Conservation (phyloP, 2,888 invertebrate genomes). For the Drosophila fungiperda region DNA sequence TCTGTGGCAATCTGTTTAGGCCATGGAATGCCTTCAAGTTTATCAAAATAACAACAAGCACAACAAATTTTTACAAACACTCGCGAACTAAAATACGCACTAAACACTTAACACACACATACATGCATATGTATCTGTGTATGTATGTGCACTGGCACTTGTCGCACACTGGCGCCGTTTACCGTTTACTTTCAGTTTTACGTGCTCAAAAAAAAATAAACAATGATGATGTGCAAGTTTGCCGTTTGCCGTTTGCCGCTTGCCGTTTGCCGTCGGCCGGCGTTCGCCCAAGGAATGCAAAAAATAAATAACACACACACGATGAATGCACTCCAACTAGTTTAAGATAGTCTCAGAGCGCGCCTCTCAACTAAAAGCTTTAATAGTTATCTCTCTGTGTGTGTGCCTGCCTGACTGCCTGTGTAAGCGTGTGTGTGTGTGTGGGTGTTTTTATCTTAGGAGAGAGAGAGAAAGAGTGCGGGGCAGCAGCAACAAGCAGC, state of each 20-base stretch:
- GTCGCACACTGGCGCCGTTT: conserved; percentile 23
- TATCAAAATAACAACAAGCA: background rate
- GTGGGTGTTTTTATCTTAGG: conserved; percentile 3
- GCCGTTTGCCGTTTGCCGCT: conserved; percentile 37
- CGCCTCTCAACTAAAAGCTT: conserved; percentile 9
- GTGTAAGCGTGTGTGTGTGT: conserved; percentile 7
- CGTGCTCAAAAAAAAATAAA: conserved; percentile 59
- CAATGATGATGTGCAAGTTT: conserved; percentile 6
- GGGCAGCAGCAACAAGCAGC: conserved; percentile 54
- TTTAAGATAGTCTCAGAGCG: conserved; percentile 4
- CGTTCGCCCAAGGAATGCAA: conserved; percentile 38
- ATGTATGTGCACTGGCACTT: conserved; percentile 8
- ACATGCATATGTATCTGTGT: background rate
- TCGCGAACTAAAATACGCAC: conserved; percentile 23
- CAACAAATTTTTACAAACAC: background rate
- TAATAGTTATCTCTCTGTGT: background rate
- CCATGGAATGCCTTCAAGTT: conserved; percentile 46
- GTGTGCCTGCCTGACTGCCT: conserved; percentile 3
- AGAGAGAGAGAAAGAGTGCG: conserved; percentile 27
- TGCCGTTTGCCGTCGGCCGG: conserved; percentile 66
- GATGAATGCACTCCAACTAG: conserved; percentile 2
- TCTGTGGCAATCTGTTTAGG: conserved; percentile 43
- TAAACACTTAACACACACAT: conserved; percentile 23
- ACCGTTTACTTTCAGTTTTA: conserved; percentile 40
- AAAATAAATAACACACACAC: conserved; percentile 26